Evolutionary conservation across 2,113 vertebrate genomes (phyloP), one percentile per base, ranked within the genome.

Genomic region (Hemicordylus capensis): DNA sequence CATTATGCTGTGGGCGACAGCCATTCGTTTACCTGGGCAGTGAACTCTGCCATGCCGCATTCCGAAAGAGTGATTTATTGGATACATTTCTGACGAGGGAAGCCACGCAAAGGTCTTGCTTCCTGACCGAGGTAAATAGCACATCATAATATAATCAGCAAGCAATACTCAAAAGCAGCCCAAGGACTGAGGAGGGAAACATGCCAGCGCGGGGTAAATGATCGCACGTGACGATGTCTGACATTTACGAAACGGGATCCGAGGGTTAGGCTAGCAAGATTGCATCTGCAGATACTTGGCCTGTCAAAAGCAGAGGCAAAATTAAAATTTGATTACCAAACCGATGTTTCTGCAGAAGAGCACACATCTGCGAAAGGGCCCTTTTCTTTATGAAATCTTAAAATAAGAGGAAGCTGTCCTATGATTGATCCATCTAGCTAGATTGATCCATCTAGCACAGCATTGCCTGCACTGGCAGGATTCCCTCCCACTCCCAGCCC

Each of bases 31-130:
- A 79, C 59, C 75, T n/a, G 69, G 34, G 81, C 67, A 74, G 75
- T 74, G 86, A 83, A 83, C 86, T 56, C 58, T 64, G 42, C 44
- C 4, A 14, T 84, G 17, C 61, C 61, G 9, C 76, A 64, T 67
- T 75, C 31, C 82, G 66, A 80, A 88, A 54, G 76, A 75, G 59
- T 64, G 76, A 84, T 88, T 84, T 84, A 79, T 88, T 64, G 64
- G 81, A 80, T 88, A 48, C 70, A 46, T 84, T 75, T 79, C 11
- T 80, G 77, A 84, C 6, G 42, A 80, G 76, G 76, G 76, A 73
- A 79, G 84, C 84, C n/a, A 46, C 42, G 48, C 37, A 58, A 84
- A 74, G 48, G 39, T 83, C 70, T 88, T 69, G 37, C 51, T 63
- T 81, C 58, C 81, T 75, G 74, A 78, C 69, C 28, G 59, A 79